Evolutionary conservation across 2,113 vertebrate genomes (phyloP).

Genomic region (Propithecus coquereli): DNA sequence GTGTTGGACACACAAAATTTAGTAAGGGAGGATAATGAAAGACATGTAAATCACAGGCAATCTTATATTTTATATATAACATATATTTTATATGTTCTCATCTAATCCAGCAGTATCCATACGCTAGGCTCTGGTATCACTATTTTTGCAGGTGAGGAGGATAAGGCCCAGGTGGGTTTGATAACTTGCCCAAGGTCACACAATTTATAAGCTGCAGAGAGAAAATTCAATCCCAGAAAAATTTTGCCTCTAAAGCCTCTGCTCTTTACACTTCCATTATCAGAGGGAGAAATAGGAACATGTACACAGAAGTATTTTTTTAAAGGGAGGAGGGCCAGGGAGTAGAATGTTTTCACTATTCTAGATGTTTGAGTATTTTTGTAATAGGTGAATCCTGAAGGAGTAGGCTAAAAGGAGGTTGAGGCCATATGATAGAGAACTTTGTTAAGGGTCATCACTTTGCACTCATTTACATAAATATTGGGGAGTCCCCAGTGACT

Average conservation of each 20-base stretch:
- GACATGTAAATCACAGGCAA: neutral
- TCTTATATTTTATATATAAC: neutral
- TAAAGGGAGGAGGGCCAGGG: neutral
- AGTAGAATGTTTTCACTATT: neutral
- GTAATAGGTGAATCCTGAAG: neutral
- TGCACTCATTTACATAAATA: neutral
- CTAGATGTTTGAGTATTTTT: neutral
- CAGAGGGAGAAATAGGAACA: neutral
- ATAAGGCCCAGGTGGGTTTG: neutral
- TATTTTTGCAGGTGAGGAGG: neutral
- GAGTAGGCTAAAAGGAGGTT: neutral
- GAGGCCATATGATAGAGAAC: neutral
- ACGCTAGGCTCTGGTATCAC: neutral
- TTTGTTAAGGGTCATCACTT: neutral
- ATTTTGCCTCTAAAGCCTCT: neutral
- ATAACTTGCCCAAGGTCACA: neutral
- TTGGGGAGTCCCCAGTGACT: neutral
- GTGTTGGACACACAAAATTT: neutral
- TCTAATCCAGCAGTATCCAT: neutral
- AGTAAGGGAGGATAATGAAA: neutral
- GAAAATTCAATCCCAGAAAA: conserved; percentile 23
- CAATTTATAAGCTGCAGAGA: neutral
- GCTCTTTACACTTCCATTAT: neutral
- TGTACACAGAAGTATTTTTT: neutral
- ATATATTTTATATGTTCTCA: neutral